Conservation (phyloP, 2,113 vertebrate species). For the Amblyopsis rosae region DNA sequence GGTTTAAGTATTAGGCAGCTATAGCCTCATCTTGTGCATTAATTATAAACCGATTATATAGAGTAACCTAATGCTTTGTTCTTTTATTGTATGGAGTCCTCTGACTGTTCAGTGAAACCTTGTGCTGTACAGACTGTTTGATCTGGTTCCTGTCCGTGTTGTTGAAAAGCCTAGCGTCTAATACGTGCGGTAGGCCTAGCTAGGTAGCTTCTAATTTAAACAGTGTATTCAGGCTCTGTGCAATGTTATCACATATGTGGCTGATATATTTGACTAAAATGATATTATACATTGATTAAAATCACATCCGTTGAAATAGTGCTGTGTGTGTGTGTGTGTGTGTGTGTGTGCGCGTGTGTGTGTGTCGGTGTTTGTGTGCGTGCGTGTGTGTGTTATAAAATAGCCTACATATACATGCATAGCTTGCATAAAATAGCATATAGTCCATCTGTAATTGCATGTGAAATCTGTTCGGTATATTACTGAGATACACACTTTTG, state of each 20-base stretch:
- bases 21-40: too few species aligned
- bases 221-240: slow-evolving; percentile 28
- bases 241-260: slow-evolving; percentile 54
- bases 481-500: slow-evolving; percentile 43
- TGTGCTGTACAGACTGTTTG: slow-evolving; percentile 17
- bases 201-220: slow-evolving; percentile 31
- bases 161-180: slow-evolving; percentile 33
- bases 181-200: background rate
- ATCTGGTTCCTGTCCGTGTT: slow-evolving; percentile 12
- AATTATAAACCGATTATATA: background rate
- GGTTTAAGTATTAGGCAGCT: background rate
- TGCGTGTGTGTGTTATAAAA: slow-evolving; percentile 3
- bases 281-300: slow-evolving; percentile 56
- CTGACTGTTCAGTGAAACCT: background rate
- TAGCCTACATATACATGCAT: slow-evolving; percentile 44
- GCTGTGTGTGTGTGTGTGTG: slow-evolving; percentile 14
- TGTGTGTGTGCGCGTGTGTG: slow-evolving; percentile 26
- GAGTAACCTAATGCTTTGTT: background rate
- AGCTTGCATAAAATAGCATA: slow-evolving; percentile 62
- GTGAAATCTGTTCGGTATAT: slow-evolving; percentile 53
- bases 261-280: slow-evolving; percentile 55
- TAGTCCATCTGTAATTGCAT: slow-evolving; percentile 60
- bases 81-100: background rate
- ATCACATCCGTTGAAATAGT: slow-evolving; percentile 42
- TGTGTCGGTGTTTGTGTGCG: slow-evolving; percentile 38